A percentile compares a stretch with the other conserved stretches of the same genome.
These are phyloP conservation scores for Ophion costatus DNA, from an alignment of 2,888 invertebrate species.

Conservation along the genomic window DNA sequence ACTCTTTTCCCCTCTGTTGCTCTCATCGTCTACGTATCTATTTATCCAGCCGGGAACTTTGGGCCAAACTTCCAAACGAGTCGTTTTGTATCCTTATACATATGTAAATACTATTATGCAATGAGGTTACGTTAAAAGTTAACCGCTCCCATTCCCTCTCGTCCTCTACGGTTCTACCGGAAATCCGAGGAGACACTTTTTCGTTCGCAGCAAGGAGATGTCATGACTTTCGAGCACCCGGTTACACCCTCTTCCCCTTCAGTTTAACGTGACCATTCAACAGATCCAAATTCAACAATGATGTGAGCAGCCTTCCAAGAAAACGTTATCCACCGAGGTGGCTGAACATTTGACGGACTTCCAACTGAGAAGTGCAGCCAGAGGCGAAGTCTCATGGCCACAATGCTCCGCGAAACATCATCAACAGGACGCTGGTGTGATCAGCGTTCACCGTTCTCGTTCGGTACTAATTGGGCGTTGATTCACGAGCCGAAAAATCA, in stretches of 20 bases:
- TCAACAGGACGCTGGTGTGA: neutral
- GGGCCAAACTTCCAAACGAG: conserved; percentile 49
- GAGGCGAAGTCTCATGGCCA: neutral
- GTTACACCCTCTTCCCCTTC: neutral
- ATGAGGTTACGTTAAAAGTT: conserved; percentile 54
- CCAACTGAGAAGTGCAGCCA: neutral
- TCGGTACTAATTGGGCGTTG: conserved; percentile 20
- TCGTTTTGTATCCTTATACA: conserved; percentile 63
- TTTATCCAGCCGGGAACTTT: conserved; percentile 50
- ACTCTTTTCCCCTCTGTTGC: conserved; percentile 1
- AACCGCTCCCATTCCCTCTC: conserved; percentile 2
- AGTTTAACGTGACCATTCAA: too few relatives aligned
- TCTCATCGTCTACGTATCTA: conserved; percentile 14
- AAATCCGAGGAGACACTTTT: conserved; percentile 8
- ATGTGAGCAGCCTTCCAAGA: too few relatives aligned
- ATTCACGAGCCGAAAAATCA: conserved; percentile 32
- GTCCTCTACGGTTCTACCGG: neutral
- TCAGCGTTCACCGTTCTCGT: conserved; percentile 2
- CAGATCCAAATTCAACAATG: too few relatives aligned
- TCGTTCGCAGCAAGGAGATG: neutral
- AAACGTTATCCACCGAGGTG: neutral
- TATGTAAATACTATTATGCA: conserved; percentile 63
- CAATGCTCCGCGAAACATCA: neutral
- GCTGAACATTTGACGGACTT: neutral
- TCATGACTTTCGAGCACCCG: neutral